Conservation (phyloP, 1,140 invertebrate genomes). For the Trissolcus basalis region DNA sequence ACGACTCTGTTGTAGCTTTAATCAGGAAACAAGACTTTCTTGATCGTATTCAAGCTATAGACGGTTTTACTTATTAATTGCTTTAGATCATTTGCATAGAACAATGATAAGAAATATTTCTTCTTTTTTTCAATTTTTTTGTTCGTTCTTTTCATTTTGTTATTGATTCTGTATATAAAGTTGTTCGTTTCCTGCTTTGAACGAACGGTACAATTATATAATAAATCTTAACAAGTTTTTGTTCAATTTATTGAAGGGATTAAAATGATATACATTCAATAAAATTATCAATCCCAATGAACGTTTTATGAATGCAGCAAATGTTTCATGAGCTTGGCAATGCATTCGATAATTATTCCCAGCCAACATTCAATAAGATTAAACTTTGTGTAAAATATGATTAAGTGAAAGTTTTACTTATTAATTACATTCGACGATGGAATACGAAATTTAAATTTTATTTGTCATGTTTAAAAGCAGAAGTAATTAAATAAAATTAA, state of each 20-base stretch:
- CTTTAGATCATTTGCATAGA: too few species aligned
- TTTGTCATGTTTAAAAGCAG: conserved; percentile 28
- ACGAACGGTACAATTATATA: too few species aligned
- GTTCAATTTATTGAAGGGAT: neutral
- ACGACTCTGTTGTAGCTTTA: conserved; percentile 28
- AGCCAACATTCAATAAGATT: conserved; percentile 14
- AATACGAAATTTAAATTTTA: conserved; percentile 20
- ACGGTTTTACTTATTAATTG: too few species aligned
- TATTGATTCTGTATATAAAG: too few species aligned
- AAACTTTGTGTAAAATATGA: conserved; percentile 25
- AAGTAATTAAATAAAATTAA: conserved; percentile 39
- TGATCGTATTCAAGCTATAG: conserved; percentile 2
- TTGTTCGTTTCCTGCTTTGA: too few species aligned
- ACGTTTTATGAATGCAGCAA: conserved; percentile 17
- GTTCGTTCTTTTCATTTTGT: too few species aligned
- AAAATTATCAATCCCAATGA: conserved; percentile 13
- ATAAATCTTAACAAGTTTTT: too few species aligned
- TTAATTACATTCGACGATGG: conserved; percentile 11
- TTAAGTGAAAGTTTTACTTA: conserved; percentile 29
- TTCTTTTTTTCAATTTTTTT: too few species aligned
- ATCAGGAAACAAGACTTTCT: conserved; percentile 28
- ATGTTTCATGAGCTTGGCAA: conserved; percentile 6
- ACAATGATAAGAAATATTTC: too few species aligned
- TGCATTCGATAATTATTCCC: conserved; percentile 23
- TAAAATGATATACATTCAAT: conserved; percentile 5